Evolutionary conservation across 30 jellyfish, hydroid and myxozoan species (phyloP), one percentile per base, ranked within the genome.

Genomic region (Aurelia aurita): DNA sequence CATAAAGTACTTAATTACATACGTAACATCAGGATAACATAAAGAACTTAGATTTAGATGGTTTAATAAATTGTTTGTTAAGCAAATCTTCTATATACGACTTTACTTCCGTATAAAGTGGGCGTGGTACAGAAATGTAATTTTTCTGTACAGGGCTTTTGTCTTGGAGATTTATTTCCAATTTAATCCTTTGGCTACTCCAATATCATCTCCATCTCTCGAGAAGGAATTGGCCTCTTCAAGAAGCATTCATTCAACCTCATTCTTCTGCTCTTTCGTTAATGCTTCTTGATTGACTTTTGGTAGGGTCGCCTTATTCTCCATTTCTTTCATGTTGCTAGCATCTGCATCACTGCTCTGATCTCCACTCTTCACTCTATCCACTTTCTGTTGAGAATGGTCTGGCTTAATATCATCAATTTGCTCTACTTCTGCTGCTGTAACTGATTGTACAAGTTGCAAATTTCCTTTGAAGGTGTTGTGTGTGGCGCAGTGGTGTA

Each of bases 41-140:
- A n/a, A n/a, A 29, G 21, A 46, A 84, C 31, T 72, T 31, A 15
- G 88, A 71, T 58, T 45, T 60, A 23, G 89, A 71, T 53, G 22
- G 60, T 18, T 18, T 27, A n/a, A n/a, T 47, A 27, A 60, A 84
- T 2, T 71, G 83, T 35, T 67, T 57, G 58, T 71, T 72, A 29
- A 72, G 26, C 68, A 84, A 51, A 57, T 58, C 88, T 31, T 72
- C 88, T 9, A 84, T 49, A 35, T 71, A 61, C 13, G 73, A 70
- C 73, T 84, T 84, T 18, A 71, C 74, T 58, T 82, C 92, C 28
- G 82, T 47, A 43, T 80, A 80, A n/a, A 80, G 75, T 6, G 82
- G 90, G 5, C 79, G 23, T 10, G 90, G 83, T 21, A 80, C 90
- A 9, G 79, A 59, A 23, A 64, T 61, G 69, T 78, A 78, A 55